Conservation (phyloP, 1,140 invertebrate genomes). For the Cephus cinctus region DNA sequence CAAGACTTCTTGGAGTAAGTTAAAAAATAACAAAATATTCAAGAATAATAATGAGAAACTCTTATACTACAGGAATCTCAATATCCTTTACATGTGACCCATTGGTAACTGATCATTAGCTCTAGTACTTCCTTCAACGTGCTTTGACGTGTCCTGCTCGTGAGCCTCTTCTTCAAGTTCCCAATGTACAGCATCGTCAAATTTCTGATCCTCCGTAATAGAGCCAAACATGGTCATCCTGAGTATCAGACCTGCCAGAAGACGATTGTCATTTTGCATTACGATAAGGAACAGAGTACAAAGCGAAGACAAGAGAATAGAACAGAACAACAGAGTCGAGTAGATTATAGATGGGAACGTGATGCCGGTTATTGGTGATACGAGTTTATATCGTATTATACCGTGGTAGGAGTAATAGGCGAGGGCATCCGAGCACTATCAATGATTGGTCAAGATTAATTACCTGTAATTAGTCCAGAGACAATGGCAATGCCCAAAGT, state of each 20-base stretch:
- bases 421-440: not conserved
- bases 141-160: conserved; percentile 27
- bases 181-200: conserved; percentile 53
- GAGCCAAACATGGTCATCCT: conserved; percentile 44
- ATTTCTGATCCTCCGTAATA: conserved; percentile 49
- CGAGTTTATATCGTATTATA: no score
- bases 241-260: conserved; percentile 45
- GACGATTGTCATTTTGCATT: not conserved
- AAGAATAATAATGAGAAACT: no score
- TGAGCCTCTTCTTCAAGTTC: conserved; percentile 47
- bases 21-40: no score
- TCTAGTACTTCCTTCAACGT: conserved; percentile 26
- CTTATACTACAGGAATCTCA: no score
- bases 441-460: conserved; percentile 15
- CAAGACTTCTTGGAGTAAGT: no score
- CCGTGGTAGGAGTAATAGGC: not conserved
- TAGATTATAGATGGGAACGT: no score
- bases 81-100: conserved; percentile 43
- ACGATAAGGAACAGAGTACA: not conserved
- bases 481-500: conserved; percentile 72
- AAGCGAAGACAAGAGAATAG: not conserved
- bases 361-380: no score
- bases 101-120: conserved; percentile 38
- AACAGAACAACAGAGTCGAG: no score
- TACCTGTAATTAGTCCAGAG: conserved; percentile 81